Evolutionary conservation across 2,797 vertebrate species (phyloP).

Genomic region (Phataginus tricuspis): DNA sequence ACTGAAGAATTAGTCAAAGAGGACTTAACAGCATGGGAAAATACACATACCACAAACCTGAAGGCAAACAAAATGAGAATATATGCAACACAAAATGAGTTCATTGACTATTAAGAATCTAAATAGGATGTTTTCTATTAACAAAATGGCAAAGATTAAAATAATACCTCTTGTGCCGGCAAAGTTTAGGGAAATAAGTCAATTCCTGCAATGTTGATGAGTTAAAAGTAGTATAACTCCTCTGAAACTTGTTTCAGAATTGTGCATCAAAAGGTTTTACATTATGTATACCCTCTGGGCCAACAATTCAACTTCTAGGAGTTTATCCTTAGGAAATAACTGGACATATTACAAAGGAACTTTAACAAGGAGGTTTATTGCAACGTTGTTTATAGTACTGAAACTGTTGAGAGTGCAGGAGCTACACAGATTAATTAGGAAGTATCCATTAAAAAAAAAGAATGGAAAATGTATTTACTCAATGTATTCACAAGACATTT

Average conservation of each 20-base stretch:
- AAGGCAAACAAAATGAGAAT: neutral
- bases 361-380: neutral
- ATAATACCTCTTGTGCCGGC: neutral
- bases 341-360: neutral
- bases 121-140: neutral
- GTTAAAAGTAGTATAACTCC: neutral
- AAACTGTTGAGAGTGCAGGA: neutral
- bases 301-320: slow-evolving; percentile 7
- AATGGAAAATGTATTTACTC: neutral
- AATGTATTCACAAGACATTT: neutral
- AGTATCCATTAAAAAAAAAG: neutral
- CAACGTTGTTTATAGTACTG: neutral
- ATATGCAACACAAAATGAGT: neutral
- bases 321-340: neutral
- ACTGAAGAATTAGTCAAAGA: neutral
- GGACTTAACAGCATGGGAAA: neutral
- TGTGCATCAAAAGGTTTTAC: neutral
- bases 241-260: neutral
- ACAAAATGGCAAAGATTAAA: neutral
- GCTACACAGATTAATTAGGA: neutral
- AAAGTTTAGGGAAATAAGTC: neutral
- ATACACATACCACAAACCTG: neutral
- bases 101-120: neutral
- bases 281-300: neutral
- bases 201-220: neutral